phyloP scores from a whole-genome alignment of 35 echinoderm and acorn worm species.

The Lytechinus variegatus region DNA sequence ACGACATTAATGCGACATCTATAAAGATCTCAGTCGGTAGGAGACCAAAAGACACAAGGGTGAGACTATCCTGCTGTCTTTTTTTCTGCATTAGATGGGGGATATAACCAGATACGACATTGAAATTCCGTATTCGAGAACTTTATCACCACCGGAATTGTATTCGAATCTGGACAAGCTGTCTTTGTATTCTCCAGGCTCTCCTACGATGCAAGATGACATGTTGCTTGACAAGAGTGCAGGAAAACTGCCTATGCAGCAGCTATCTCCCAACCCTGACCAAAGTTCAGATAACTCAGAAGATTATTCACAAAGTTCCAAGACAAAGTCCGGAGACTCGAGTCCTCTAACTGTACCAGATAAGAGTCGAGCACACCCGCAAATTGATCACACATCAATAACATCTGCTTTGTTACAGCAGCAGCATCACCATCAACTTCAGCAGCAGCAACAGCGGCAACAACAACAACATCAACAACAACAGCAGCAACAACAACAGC shows the following conservation, averaged over 20 bases:
- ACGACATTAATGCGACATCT: not conserved
- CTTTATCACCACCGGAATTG: constrained; percentile 96
- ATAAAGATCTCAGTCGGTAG: not conserved
- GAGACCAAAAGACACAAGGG: constrained; percentile 17
- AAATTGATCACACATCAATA: constrained; percentile 34
- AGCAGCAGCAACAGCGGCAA: constrained; percentile 41
- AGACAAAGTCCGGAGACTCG: constrained; percentile 90
- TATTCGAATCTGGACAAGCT: constrained; percentile 87
- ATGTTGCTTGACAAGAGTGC: constrained; percentile 96
- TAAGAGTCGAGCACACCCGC: constrained; percentile 67
- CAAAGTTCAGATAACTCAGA: constrained; percentile 88
- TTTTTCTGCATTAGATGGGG: constrained; percentile 81
- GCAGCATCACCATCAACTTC: constrained; percentile 65
- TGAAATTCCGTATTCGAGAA: constrained; percentile 71
- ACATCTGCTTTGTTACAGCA: constrained; percentile 52
- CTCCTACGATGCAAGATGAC: constrained; percentile 99
- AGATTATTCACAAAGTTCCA: constrained; percentile 83
- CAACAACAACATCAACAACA: constrained; percentile 67
- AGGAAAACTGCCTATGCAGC: constrained; percentile 95
- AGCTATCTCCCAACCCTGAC: constrained; percentile 91
- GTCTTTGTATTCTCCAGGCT: constrained; percentile 95
- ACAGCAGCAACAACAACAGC: constrained; percentile 59
- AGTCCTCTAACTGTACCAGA: constrained; percentile 92
- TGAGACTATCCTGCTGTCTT: constrained; percentile 8
- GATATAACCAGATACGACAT: constrained; percentile 76